These are phyloP conservation scores for Acropternis orthonyx DNA, from an alignment of 2,797 vertebrate species.

Conservation along the genomic window DNA sequence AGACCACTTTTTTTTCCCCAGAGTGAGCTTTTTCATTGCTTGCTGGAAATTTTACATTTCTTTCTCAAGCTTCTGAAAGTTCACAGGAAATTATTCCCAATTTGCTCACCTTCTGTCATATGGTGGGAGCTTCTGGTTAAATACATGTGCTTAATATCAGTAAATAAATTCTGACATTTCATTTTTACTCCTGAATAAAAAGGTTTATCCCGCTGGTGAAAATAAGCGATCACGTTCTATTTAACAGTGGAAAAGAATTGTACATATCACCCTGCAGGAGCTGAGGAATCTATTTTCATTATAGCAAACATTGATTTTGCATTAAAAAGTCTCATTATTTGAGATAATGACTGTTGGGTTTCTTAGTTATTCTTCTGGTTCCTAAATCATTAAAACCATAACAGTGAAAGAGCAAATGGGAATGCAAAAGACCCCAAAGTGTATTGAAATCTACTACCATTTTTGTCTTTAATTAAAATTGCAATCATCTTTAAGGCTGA, in stretches of 20 bases:
- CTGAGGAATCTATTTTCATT: conserved; percentile 82
- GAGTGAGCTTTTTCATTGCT: neutral
- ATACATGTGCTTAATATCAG: conserved; percentile 59
- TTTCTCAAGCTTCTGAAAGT: neutral
- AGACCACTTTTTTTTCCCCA: neutral
- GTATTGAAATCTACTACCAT: neutral
- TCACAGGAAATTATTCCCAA: conserved; percentile 41
- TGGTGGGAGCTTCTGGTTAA: conserved; percentile 59
- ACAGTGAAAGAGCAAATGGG: conserved; percentile 60
- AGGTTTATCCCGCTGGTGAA: conserved; percentile 55
- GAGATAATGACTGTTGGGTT: conserved; percentile 79
- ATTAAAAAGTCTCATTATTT: conserved; percentile 84
- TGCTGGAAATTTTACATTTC: neutral
- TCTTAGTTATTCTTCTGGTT: conserved; percentile 79
- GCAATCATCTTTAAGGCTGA: neutral
- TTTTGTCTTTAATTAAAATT: neutral
- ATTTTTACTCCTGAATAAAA: conserved; percentile 74
- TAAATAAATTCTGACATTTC: conserved; percentile 75
- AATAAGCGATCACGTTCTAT: conserved; percentile 73
- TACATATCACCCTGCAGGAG: conserved; percentile 75
- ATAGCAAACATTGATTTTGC: conserved; percentile 83
- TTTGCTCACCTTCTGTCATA: conserved; percentile 48
- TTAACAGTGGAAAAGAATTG: conserved; percentile 73
- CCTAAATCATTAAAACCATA: conserved; percentile 78
- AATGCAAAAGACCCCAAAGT: conserved; percentile 4